Percentiles rank a stretch among this genome's conserved stretches.
phyloP scores from a whole-genome alignment of 2,888 invertebrate genomes.

The Microchrysa polita region DNA sequence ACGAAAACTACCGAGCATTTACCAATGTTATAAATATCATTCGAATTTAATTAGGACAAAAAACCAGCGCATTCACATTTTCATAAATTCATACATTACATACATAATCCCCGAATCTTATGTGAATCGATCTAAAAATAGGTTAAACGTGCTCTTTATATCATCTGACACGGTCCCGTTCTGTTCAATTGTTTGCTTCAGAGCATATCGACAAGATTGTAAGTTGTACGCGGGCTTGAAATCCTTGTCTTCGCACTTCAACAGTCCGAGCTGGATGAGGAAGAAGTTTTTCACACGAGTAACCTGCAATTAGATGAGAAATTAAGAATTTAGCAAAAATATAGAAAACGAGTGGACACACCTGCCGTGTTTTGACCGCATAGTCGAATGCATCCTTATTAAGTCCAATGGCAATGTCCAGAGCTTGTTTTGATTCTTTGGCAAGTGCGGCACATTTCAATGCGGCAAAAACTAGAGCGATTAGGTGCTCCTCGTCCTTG shows the following conservation, averaged over 20 bases:
- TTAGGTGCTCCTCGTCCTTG: conserved; percentile 59
- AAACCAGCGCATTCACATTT: too few relatives aligned
- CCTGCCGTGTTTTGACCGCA: conserved; percentile 60
- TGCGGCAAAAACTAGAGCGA: conserved; percentile 61
- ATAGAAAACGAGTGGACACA: too few relatives aligned
- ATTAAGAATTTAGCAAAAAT: conserved; percentile 3
- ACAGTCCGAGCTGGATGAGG: conserved; percentile 60
- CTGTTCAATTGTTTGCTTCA: conserved; percentile 57
- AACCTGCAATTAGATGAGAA: conserved; percentile 52
- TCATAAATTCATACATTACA: not conserved
- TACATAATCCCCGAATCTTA: conserved; percentile 4
- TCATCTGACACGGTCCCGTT: conserved; percentile 58
- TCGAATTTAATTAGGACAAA: too few relatives aligned
- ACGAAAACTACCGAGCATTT: too few relatives aligned
- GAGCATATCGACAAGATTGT: conserved; percentile 60
- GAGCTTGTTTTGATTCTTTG: conserved; percentile 57
- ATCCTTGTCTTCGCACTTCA: conserved; percentile 59
- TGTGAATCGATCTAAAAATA: conserved; percentile 58
- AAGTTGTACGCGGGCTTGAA: conserved; percentile 60
- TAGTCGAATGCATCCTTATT: conserved; percentile 60
- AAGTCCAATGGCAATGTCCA: conserved; percentile 58
- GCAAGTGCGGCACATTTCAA: conserved; percentile 62
- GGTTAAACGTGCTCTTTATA: conserved; percentile 58
- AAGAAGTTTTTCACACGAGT: conserved; percentile 61
- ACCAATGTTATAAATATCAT: too few relatives aligned